Base-by-base conservation (phyloP, 2,797 vertebrate genomes). In the Chelon labrosus region DNA sequence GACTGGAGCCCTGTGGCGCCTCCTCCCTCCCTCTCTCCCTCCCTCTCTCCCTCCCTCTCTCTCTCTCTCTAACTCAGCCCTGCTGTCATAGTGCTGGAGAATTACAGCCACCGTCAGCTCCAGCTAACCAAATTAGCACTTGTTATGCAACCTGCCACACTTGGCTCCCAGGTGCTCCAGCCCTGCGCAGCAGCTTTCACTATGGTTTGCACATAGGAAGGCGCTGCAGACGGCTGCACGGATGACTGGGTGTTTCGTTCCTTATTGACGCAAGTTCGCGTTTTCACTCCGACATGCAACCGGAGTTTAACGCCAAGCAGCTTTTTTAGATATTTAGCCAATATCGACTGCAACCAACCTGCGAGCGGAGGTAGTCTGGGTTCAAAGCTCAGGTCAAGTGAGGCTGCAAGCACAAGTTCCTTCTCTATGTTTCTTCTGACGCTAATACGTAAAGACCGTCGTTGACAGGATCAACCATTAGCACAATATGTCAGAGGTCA, bases 61-160 rank as follows among this genome's bases (percentile, higher is more conserved):
- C 46, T 51, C 70, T 65, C 76, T n/a, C 62, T 54, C 61, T 42
- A 7, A 25, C 73, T 56, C 72, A 53, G 74, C 67, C 65, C 73
- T 75, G 73, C 73, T 70, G 87, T 84, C 89, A 82, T 71, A 75
- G 76, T 58, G 84, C 80, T 56, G 87, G 77, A 85, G 84, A 90
- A 85, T 91, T 88, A 90, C 83, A 88, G 85, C 85, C 73, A 35
- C 82, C 56, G 52, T 83, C 86, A 83, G 81, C 77, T 70, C 72
- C 79, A 75, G 83, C 85, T 90, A 92, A 91, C 91, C 79, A 90
- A 91, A 90, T 92, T 91, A 91, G 88, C 86, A 78, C 83, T 83
- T 79, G 89, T 92, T 91, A 91, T 83, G 90, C 89, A 92, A 92
- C 85, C 83, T 83, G 86, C 80, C 81, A 73, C 77, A 85, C 83